A percentile compares a stretch with the other conserved stretches of the same genome.
These are phyloP conservation scores for Oryzias melastigma DNA, from an alignment of 2,113 vertebrate genomes.

Conservation along the genomic window DNA sequence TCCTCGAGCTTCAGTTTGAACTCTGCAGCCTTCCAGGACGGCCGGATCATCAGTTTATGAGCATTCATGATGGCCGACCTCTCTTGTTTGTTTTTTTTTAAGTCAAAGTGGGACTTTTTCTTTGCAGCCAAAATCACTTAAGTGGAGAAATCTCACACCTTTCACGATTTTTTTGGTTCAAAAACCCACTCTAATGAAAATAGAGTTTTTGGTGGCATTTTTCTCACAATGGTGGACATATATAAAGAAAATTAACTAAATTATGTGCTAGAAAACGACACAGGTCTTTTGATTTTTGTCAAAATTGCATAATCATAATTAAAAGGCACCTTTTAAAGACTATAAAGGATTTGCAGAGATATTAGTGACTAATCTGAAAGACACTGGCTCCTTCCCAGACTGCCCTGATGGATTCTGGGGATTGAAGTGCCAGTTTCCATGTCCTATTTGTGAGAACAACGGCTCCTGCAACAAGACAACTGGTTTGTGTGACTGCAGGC, in stretches of 20 bases:
- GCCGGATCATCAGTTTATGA: neutral
- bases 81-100: neutral
- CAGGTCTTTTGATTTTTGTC: no score
- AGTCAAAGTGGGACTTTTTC: constrained; percentile 2
- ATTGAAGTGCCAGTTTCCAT: constrained; percentile 66
- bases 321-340: no score
- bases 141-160: neutral
- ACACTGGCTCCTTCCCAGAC: constrained; percentile 53
- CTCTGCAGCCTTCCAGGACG: neutral
- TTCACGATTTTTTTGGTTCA: neutral
- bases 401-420: constrained; percentile 76
- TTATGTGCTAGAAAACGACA: no score
- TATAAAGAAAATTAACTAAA: no score
- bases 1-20: neutral
- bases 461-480: constrained; percentile 69
- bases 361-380: constrained; percentile 17
- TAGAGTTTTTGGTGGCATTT: no score
- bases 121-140: neutral
- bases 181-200: no score
- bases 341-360: constrained; percentile 8
- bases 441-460: constrained; percentile 67
- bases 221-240: no score
- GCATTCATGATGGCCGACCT: neutral
- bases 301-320: no score
- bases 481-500: constrained; percentile 69